Evolutionary conservation across 2,888 invertebrate species (phyloP).

Genomic region (Synergus gifuensis): DNA sequence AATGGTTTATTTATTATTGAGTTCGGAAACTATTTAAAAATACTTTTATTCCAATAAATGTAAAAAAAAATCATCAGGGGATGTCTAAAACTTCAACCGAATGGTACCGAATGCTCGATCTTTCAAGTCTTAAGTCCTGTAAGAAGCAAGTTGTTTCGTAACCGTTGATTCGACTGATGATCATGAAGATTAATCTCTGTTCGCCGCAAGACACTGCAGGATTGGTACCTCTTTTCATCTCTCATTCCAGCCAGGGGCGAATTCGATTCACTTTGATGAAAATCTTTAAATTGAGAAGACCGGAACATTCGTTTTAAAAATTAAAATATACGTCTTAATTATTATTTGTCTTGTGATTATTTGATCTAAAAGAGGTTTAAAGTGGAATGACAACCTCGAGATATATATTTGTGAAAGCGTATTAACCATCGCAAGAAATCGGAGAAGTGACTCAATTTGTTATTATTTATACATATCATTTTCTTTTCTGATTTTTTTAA

Average conservation of each 20-base stretch:
- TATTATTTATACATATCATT: constrained; percentile 12
- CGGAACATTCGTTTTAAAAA: no score
- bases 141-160: constrained; percentile 48
- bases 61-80: no score
- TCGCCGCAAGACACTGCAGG: constrained; percentile 48
- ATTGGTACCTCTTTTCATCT: constrained; percentile 50
- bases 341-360: neutral
- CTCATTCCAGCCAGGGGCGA: constrained; percentile 51
- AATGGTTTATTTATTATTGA: no score
- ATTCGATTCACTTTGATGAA: constrained; percentile 14
- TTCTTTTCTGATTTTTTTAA: neutral
- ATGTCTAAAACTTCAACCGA: no score
- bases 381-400: neutral
- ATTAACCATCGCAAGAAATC: constrained; percentile 15
- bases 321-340: no score
- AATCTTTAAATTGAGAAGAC: neutral
- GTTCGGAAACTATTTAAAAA: no score
- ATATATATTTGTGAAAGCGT: neutral
- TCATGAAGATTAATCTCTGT: constrained; percentile 60
- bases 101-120: constrained; percentile 44
- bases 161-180: constrained; percentile 54
- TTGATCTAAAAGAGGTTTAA: neutral
- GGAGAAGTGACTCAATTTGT: constrained; percentile 19
- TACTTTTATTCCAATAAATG: no score
- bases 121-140: constrained; percentile 45